A percentile compares a stretch with the other conserved stretches of the same genome.
phyloP scores from a whole-genome alignment of 2,113 vertebrate genomes.

The Gila orcuttii region DNA sequence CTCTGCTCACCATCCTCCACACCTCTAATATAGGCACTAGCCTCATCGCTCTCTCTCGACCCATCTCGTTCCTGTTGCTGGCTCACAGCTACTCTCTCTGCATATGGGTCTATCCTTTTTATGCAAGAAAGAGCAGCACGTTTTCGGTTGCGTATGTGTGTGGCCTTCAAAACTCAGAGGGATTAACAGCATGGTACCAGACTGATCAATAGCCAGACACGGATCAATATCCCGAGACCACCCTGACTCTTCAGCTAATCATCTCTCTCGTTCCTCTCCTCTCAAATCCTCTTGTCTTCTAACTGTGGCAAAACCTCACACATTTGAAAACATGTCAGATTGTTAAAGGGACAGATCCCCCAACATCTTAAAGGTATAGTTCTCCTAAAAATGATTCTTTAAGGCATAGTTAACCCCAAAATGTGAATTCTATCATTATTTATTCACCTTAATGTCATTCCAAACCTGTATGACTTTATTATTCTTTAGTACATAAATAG shows the following conservation, averaged over 20 bases:
- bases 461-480: neutral
- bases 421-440: neutral
- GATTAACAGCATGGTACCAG: conserved; percentile 62
- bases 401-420: neutral
- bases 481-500: neutral
- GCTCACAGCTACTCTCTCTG: conserved; percentile 17
- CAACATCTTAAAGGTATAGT: neutral
- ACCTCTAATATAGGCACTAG: conserved; percentile 16
- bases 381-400: neutral
- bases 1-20: conserved; percentile 24
- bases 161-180: conserved; percentile 42
- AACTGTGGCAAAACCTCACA: neutral
- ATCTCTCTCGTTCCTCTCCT: conserved; percentile 7
- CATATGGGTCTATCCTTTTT: conserved; percentile 39
- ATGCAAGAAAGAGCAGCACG: conserved; percentile 11
- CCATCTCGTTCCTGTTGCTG: conserved; percentile 9
- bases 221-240: conserved; percentile 66
- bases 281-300: neutral
- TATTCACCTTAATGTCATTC: neutral
- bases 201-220: conserved; percentile 65
- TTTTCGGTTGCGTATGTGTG: conserved; percentile 34
- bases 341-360: neutral
- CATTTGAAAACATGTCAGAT: neutral
- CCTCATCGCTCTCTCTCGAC: conserved; percentile 10
- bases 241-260: neutral